Evolutionary conservation across 2,113 vertebrate species (phyloP).

Genomic region (Stomatorhinus ivindoensis): DNA sequence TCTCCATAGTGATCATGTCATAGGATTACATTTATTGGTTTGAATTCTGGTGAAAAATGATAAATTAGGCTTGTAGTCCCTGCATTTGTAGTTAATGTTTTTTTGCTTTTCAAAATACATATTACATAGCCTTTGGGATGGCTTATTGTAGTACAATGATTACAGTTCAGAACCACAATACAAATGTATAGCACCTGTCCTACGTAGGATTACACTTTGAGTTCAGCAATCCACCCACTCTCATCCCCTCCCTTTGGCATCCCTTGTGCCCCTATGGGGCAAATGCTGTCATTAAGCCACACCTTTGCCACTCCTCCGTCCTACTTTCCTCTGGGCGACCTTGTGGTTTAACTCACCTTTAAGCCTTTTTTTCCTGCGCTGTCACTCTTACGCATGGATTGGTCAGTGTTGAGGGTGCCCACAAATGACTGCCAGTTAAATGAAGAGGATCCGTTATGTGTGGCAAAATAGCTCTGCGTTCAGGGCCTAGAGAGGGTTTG

Average conservation of each 20-base stretch:
- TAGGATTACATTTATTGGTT: background rate
- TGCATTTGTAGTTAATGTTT: background rate
- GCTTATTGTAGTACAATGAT: background rate
- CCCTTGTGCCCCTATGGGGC: background rate
- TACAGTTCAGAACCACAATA: background rate
- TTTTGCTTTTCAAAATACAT: background rate
- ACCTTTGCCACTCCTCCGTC: background rate
- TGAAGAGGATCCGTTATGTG: background rate
- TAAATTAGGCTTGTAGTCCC: background rate
- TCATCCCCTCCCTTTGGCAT: background rate
- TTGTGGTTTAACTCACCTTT: background rate
- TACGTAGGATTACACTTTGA: background rate
- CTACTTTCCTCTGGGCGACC: background rate
- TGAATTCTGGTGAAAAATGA: background rate
- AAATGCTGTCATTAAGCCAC: background rate
- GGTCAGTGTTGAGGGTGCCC: background rate
- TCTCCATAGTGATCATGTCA: background rate
- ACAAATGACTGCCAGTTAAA: background rate
- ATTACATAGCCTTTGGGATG: background rate
- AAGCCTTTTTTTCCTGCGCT: background rate
- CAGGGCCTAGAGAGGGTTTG: background rate
- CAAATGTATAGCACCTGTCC: background rate
- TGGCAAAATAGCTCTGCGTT: background rate
- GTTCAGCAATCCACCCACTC: background rate
- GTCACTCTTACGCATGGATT: background rate